Base-by-base conservation (phyloP, 2,888 invertebrate species). In the Oegoconia quadripuncta region DNA sequence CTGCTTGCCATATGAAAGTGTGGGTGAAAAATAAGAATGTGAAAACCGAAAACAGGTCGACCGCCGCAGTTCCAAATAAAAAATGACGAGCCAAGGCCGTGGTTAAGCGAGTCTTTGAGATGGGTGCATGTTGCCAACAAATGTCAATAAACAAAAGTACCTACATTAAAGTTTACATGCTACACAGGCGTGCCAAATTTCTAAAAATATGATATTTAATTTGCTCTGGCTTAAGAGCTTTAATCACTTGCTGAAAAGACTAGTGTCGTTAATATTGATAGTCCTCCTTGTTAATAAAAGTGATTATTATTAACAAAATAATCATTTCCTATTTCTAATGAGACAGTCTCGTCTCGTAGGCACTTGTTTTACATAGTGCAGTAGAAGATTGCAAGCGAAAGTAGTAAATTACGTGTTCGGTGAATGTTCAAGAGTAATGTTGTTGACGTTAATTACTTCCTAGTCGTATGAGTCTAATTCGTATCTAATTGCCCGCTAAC, bases 371-470 rank as follows among this genome's bases (percentile, higher is more conserved):
- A 47, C 42, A 42, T 42, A 31, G 34, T 18, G 17, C 13, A n/a
- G 18, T 13, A 45, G 46, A 48, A 50, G 39, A 42, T 41, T 42
- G 39, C 42, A 50, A 59, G 65, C 55, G 59, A 65, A 69, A 71
- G 59, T 48, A 53, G 43, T 44, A 49, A 55, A 61, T 61, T 63
- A 68, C 67, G 66, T 70, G 66, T 62, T 57, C 48, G 42, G 45
- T 42, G 50, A 56, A 55, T 54, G 52, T 59, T 67, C 58, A 58
- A 68, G 59, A 64, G 47, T 60, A 59, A 42, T 59, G 41, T 42
- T 51, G 48, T 52, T 48, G 38, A 48, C 49, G 25, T 34, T 64
- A 55, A 64, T 70, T 57, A 57, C 63, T 71, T 70, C 65, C 70
- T 66, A 46, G 41, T 60, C 36, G 39, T 41, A 44, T 20, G 32